These are phyloP conservation scores for Schlechtendalia chinensis DNA, from an alignment of 1,140 invertebrate species.

Conservation along the genomic window DNA sequence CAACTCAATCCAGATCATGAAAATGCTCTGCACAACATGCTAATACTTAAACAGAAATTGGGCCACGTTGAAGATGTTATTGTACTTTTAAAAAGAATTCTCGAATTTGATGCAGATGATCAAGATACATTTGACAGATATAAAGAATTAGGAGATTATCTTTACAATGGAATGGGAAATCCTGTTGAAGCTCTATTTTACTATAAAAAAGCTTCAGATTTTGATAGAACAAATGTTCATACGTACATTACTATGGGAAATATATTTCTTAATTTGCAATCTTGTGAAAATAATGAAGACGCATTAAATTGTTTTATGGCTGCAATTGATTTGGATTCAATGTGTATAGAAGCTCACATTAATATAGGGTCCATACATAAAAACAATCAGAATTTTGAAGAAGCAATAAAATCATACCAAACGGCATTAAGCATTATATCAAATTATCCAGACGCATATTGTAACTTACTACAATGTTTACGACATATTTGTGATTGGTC, in stretches of 20 bases:
- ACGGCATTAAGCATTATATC: constrained; percentile 95
- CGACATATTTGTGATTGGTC: constrained; percentile 99
- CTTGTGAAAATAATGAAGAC: constrained; percentile 90
- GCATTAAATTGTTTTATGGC: constrained; percentile 95
- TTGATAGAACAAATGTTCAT: constrained; percentile 97
- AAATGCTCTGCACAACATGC: constrained; percentile 2
- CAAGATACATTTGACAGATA: neutral
- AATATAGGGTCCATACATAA: constrained; percentile 99
- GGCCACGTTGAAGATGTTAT: neutral
- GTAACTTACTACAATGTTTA: constrained; percentile 96
- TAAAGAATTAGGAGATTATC: constrained; percentile 4
- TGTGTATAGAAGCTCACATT: constrained; percentile 96
- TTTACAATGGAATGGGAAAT: neutral
- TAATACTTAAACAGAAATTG: neutral
- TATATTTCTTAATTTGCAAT: constrained; percentile 97
- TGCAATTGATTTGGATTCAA: constrained; percentile 97
- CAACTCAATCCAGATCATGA: neutral
- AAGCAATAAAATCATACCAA: constrained; percentile 94
- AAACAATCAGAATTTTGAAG: constrained; percentile 97
- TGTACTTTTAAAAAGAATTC: neutral
- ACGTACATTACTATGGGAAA: constrained; percentile 99
- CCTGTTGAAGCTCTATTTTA: constrained; percentile 99
- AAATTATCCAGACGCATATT: constrained; percentile 99
- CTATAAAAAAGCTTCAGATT: constrained; percentile 97
- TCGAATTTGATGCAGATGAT: neutral